Evolutionary conservation across 2,113 vertebrate species (phyloP).

Genomic region (Malaclemys terrapin): DNA sequence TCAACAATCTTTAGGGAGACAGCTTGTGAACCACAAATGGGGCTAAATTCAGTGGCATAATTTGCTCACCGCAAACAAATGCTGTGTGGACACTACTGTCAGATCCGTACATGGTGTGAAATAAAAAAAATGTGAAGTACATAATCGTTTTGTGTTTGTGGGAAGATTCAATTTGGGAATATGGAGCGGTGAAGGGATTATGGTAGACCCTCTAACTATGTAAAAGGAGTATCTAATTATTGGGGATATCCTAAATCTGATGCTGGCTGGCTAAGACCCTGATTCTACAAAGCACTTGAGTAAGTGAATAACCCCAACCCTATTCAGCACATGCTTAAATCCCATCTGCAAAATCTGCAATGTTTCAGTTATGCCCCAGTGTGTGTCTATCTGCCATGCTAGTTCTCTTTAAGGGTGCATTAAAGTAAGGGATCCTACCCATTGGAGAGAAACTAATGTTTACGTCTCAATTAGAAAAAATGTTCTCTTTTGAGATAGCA

Average conservation of each 20-base stretch:
- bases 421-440: neutral
- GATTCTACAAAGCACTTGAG: neutral
- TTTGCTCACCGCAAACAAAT: rapidly evolving
- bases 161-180: neutral
- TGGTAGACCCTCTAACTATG: neutral
- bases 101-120: neutral
- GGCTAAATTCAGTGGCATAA: rapidly evolving
- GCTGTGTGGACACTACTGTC: rapidly evolving
- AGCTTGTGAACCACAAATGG: rapidly evolving
- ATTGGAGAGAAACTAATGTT: slow-evolving; percentile 15
- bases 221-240: neutral
- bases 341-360: rapidly evolving
- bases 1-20: neutral
- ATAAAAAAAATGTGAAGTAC: neutral
- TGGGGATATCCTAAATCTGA: neutral
- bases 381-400: neutral
- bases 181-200: neutral
- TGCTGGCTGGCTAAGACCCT: neutral
- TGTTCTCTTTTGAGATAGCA: slow-evolving; percentile 56
- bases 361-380: neutral
- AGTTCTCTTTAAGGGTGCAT: neutral
- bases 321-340: neutral
- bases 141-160: neutral
- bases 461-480: slow-evolving; percentile 45
- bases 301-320: neutral